Base-by-base conservation (phyloP, 2,797 vertebrate species). In the Sebastes iracundus region DNA sequence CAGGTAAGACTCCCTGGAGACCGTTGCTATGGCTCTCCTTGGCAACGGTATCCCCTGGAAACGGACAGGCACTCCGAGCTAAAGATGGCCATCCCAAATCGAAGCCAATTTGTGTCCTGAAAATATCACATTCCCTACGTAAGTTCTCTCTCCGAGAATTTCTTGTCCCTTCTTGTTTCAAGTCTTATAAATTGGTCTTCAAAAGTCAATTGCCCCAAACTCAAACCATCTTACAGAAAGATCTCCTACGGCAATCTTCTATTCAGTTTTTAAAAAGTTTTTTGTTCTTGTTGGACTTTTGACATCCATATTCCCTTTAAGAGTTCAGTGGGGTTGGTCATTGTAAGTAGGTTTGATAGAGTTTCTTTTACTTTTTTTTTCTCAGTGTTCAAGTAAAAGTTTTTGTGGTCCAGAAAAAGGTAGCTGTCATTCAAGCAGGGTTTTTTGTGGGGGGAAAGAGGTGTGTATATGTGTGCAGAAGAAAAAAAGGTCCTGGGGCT, bases 21-120 rank as follows among this genome's bases (percentile, higher is more conserved):
- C 95, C 92, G 95, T 95, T 96, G 96, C 97, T 96, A 96, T 95
- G 96, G 94, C 93, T 96, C 94, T 95, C 88, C 71, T 93, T 95
- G 94, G 96, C 96, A 97, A 97, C 96, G 4, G 90, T 96, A 95
- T 96, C 96, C 96, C 94, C 95, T 97, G 97, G 96, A 98, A 97
- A 95, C 95, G 94, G 96, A 97, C 97, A 98, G 97, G 97, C 97
- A 98, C 97, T 97, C 97, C 97, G 95, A 97, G 96, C 95, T 93
- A 95, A 96, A 95, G 91, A 96, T 96, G 96, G 95, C 96, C 93
- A 92, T 96, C 96, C 96, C 95, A 91, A 92, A 92, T 94, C 90
- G 88, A 93, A 93, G 91, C 94, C 87, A 95, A 91, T 96, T 95
- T 95, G 94, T 96, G 96, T 96, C 92, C 94, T 95, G 94, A 95